These are phyloP conservation scores for Galerucella nymphaeae DNA, from an alignment of 2,888 invertebrate species.

Conservation along the genomic window DNA sequence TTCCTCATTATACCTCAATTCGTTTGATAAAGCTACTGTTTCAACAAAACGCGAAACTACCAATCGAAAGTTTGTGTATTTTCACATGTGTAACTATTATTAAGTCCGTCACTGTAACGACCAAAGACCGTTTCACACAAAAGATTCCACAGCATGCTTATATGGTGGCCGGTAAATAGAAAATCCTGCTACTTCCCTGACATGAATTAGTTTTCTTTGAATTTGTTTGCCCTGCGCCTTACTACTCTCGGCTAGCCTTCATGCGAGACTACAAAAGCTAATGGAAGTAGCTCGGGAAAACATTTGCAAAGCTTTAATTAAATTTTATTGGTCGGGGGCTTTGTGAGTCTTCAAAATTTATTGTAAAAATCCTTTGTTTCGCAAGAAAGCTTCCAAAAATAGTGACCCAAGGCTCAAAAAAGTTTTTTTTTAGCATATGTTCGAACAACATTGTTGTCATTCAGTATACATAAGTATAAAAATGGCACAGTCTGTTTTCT, in stretches of 20 bases:
- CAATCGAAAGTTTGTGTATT: no score
- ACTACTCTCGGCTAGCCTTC: neutral
- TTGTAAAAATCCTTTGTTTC: conserved; percentile 24
- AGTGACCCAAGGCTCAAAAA: no score
- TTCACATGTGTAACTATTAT: no score
- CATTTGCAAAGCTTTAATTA: conserved; percentile 36
- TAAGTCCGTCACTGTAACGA: conserved; percentile 10
- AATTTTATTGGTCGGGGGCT: conserved; percentile 31
- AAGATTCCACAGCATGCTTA: conserved; percentile 32
- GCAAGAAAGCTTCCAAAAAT: neutral
- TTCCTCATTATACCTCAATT: no score
- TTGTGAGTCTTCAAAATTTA: conserved; percentile 29
- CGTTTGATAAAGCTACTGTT: no score
- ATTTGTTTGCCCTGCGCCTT: conserved; percentile 31
- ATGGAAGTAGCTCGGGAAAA: conserved; percentile 30
- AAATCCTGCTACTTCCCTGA: conserved; percentile 31
- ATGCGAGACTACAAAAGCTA: conserved; percentile 32
- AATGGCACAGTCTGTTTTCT: no score
- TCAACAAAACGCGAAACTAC: no score
- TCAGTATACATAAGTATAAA: no score
- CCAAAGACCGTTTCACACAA: conserved; percentile 32
- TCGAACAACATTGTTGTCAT: no score
- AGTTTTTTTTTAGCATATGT: no score
- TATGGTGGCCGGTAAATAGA: conserved; percentile 35
- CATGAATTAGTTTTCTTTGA: conserved; percentile 41